Conservation (phyloP, 2,113 vertebrate genomes). For the Tupaia tana region DNA sequence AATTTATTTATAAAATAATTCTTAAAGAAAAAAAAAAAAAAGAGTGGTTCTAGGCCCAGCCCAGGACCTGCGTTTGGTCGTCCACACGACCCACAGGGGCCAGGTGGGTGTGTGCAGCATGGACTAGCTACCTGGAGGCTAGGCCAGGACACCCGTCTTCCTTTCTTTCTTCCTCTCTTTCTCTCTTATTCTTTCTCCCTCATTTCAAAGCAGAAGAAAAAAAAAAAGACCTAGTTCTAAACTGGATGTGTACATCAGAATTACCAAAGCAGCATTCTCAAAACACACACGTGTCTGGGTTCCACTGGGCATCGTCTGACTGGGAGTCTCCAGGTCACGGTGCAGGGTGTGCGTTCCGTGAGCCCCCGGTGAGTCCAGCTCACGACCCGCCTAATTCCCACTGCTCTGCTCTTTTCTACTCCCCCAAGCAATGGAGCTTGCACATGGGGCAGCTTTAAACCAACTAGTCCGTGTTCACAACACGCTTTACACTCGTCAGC, state of each 20-base stretch:
- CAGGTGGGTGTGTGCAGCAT: too few relatives aligned
- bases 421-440: neutral
- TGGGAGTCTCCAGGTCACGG: neutral
- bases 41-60: too few relatives aligned
- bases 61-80: too few relatives aligned
- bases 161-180: too few relatives aligned
- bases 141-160: too few relatives aligned
- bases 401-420: neutral
- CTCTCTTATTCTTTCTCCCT: too few relatives aligned
- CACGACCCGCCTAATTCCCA: neutral
- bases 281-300: neutral
- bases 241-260: neutral
- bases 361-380: slow-evolving; percentile 14
- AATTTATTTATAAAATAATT: too few relatives aligned
- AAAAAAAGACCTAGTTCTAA: neutral
- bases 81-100: too few relatives aligned
- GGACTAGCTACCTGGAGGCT: too few relatives aligned
- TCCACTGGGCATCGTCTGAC: neutral
- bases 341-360: neutral
- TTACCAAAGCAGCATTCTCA: slow-evolving; percentile 19
- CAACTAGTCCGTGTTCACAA: neutral
- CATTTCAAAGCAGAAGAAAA: too few relatives aligned
- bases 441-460: slow-evolving; percentile 29
- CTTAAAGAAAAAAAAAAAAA: too few relatives aligned
- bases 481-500: neutral